phyloP scores from a whole-genome alignment of 1,140 invertebrate genomes.

The Apis laboriosa region DNA sequence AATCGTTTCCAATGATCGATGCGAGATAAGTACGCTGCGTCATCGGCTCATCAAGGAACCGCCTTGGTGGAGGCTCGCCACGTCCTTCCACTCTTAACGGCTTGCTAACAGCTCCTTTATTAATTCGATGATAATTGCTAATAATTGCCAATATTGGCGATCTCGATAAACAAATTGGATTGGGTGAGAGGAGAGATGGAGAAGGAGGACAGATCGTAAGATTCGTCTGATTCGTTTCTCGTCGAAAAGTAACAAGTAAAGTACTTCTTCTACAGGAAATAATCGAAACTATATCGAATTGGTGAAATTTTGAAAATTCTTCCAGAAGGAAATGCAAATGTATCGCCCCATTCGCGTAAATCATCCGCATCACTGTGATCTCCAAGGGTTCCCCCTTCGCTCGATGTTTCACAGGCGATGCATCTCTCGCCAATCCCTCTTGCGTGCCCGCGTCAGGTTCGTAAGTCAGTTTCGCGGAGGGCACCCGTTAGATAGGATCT shows the following conservation, averaged over 20 bases:
- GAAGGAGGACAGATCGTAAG: background rate
- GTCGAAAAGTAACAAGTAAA: too few species aligned
- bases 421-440: background rate
- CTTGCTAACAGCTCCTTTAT: background rate
- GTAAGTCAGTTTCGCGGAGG: slow-evolving; percentile 57
- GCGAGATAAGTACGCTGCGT: slow-evolving; percentile 51
- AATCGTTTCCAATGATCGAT: slow-evolving; percentile 27
- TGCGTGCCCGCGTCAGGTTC: slow-evolving; percentile 40
- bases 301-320: too few species aligned
- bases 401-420: too few species aligned
- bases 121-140: slow-evolving; percentile 2
- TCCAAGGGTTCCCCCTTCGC: too few species aligned
- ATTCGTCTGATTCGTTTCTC: too few species aligned
- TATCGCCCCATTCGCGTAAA: too few species aligned
- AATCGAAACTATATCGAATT: too few species aligned
- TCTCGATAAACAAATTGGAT: slow-evolving; percentile 36
- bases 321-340: too few species aligned
- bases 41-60: slow-evolving; percentile 9
- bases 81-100: slow-evolving; percentile 10
- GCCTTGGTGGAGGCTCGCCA: background rate
- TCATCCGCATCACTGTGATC: too few species aligned
- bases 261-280: too few species aligned
- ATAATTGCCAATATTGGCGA: too few species aligned
- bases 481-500: slow-evolving; percentile 66
- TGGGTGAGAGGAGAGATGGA: background rate